Conservation (phyloP, 2,888 invertebrate genomes). For the Heliconius sara region DNA sequence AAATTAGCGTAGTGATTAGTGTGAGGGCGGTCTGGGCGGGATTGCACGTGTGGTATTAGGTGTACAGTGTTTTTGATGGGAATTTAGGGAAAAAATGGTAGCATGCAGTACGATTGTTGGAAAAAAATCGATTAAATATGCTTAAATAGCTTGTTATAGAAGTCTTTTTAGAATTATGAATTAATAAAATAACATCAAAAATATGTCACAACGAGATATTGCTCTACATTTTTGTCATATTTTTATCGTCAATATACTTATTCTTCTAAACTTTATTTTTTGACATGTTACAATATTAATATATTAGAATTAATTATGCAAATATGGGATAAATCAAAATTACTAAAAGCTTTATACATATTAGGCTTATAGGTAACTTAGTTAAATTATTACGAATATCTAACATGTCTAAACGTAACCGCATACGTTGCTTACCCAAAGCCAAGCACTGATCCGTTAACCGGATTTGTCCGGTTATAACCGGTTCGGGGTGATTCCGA, state of each 20-base stretch:
- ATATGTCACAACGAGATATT: too few relatives aligned
- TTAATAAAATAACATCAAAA: too few relatives aligned
- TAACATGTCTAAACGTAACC: constrained; percentile 50
- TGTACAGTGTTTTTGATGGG: constrained; percentile 18
- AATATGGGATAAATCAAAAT: background rate
- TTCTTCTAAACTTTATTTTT: too few relatives aligned
- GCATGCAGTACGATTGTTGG: background rate
- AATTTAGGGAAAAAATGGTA: constrained; percentile 8
- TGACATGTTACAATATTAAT: background rate
- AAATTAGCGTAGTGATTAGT: constrained; percentile 45
- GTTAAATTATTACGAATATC: constrained; percentile 41
- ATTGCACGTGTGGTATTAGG: constrained; percentile 22
- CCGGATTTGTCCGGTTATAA: constrained; percentile 55
- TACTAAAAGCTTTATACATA: constrained; percentile 1
- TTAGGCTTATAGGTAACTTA: constrained; percentile 11
- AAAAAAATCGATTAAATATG: background rate
- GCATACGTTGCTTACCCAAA: constrained; percentile 43
- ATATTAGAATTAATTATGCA: background rate
- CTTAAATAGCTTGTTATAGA: too few relatives aligned
- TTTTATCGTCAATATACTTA: too few relatives aligned
- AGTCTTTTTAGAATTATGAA: too few relatives aligned
- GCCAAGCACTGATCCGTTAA: constrained; percentile 55
- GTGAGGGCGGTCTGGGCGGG: constrained; percentile 40
- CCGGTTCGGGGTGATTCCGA: constrained; percentile 56
- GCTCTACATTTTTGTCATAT: too few relatives aligned